Conservation (phyloP, 2,888 invertebrate species). For the Pterobdella sp. region DNA sequence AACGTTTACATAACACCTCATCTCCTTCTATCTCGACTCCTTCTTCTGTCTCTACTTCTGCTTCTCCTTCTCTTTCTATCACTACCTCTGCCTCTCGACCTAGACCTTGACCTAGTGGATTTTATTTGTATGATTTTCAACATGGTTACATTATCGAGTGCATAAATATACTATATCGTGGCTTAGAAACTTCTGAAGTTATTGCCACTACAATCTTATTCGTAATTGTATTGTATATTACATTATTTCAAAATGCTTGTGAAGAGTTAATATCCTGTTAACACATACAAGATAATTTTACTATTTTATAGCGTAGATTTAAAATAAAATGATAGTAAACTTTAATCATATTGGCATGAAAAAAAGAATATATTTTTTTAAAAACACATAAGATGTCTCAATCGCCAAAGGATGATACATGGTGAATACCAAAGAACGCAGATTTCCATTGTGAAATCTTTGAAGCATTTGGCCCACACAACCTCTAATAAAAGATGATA, state of each 20-base stretch:
- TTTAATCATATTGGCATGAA: too few species aligned
- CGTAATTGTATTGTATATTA: not conserved
- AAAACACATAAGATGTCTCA: too few species aligned
- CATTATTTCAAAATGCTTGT: too few species aligned
- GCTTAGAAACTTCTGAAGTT: not conserved
- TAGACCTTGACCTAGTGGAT: conserved; percentile 11
- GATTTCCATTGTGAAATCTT: too few species aligned
- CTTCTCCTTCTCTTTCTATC: conserved; percentile 21
- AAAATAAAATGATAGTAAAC: not conserved
- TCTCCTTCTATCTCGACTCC: conserved; percentile 17
- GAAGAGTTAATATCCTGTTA: too few species aligned
- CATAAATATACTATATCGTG: not conserved
- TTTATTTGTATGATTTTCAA: not conserved
- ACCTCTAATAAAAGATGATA: not conserved
- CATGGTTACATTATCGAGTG: not conserved
- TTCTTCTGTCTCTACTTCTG: conserved; percentile 6
- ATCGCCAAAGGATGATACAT: too few species aligned
- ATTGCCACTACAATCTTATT: not conserved
- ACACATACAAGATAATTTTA: too few species aligned
- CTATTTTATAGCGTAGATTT: too few species aligned
- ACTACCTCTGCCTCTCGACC: conserved; percentile 19
- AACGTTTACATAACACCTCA: conserved; percentile 9
- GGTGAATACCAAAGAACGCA: too few species aligned
- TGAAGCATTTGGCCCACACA: too few species aligned
- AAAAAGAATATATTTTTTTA: too few species aligned